These are phyloP conservation scores for Apogon hyalosoma DNA, from an alignment of 2,797 vertebrate genomes.

Conservation along the genomic window DNA sequence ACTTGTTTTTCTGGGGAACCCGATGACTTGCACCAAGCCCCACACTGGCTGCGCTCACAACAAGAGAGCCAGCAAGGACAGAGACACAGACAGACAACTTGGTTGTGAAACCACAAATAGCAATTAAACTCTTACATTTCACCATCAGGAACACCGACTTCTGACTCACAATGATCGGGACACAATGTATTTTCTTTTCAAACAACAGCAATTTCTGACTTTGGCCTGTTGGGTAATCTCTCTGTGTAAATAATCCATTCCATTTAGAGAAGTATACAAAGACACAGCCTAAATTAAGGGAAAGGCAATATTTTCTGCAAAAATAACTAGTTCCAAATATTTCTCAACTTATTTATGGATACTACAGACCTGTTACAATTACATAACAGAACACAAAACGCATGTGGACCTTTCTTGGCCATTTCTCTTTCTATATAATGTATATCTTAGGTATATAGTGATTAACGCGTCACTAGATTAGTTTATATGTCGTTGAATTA, in stretches of 20 bases:
- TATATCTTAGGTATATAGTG: constrained; percentile 1
- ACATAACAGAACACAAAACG: neutral
- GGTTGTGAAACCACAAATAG: constrained; percentile 71
- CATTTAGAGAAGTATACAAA: constrained; percentile 49
- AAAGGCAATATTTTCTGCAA: constrained; percentile 63
- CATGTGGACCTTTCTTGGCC: neutral
- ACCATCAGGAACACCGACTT: constrained; percentile 58
- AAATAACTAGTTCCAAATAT: constrained; percentile 12
- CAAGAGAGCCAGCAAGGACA: constrained; percentile 48
- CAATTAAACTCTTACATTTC: constrained; percentile 77
- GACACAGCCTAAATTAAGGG: constrained; percentile 48
- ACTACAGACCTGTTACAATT: constrained; percentile 8
- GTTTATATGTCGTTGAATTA: constrained; percentile 44
- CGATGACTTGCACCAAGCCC: constrained; percentile 73
- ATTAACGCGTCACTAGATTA: constrained; percentile 56
- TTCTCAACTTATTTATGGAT: constrained; percentile 11
- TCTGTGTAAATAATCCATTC: constrained; percentile 59
- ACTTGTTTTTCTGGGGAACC: constrained; percentile 85
- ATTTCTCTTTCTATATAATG: constrained; percentile 19
- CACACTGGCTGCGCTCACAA: constrained; percentile 55
- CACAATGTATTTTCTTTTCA: constrained; percentile 51
- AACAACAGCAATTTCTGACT: constrained; percentile 71
- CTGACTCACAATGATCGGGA: constrained; percentile 56
- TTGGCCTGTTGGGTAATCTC: constrained; percentile 56
- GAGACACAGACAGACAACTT: constrained; percentile 54